Percentiles rank a stretch among this genome's conserved stretches.
Conservation (phyloP, 2,888 invertebrate genomes). For the Stenichneumon culpator region DNA sequence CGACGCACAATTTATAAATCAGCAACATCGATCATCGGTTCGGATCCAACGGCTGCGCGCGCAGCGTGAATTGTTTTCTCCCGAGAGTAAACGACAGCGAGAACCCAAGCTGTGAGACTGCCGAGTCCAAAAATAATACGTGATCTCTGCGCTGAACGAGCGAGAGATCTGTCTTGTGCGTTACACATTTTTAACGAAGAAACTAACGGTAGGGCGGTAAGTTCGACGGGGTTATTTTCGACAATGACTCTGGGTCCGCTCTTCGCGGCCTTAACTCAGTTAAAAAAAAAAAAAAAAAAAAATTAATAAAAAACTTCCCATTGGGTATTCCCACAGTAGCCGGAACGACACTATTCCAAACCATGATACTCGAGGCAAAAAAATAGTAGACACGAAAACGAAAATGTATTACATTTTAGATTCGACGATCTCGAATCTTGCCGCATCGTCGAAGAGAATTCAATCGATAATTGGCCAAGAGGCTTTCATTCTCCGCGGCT, state of each 20-base stretch:
- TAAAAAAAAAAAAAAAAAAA: neutral
- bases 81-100: conserved; percentile 54
- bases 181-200: conserved; percentile 59
- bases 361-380: neutral
- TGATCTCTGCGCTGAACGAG: conserved; percentile 42
- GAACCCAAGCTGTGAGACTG: conserved; percentile 52
- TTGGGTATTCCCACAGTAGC: conserved; percentile 26
- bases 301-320: conserved; percentile 24
- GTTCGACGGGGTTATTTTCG: conserved; percentile 73
- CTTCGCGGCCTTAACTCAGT: conserved; percentile 46
- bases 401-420: neutral
- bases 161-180: conserved; percentile 22
- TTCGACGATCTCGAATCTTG: conserved; percentile 1
- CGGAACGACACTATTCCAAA: neutral
- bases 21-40: conserved; percentile 13
- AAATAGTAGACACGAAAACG: neutral
- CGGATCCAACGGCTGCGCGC: conserved; percentile 38
- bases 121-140: conserved; percentile 64
- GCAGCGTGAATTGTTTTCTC: conserved; percentile 57
- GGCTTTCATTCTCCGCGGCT: neutral
- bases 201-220: conserved; percentile 53
- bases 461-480: conserved; percentile 39
- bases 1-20: neutral
- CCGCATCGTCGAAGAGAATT: conserved; percentile 11
- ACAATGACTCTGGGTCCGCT: conserved; percentile 63